phyloP scores from a whole-genome alignment of 2,888 invertebrate species.

The Camponotus fellah region DNA sequence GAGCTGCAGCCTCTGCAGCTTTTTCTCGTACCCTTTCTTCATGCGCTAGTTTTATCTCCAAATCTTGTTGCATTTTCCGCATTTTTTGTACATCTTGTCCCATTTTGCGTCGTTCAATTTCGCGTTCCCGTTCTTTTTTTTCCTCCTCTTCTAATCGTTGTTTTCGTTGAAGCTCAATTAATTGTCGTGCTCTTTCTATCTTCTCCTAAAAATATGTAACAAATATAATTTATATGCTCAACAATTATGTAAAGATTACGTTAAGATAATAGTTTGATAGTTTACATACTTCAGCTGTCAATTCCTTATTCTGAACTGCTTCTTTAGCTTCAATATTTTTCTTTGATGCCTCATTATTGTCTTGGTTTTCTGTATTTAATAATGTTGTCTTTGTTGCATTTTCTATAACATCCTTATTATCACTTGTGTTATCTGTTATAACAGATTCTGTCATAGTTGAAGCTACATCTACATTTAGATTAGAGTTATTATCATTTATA shows the following conservation, averaged over 20 bases:
- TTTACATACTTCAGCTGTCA: slow-evolving; percentile 63
- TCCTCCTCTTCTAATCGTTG: slow-evolving; percentile 89
- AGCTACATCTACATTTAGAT: slow-evolving; percentile 33
- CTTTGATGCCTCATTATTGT: slow-evolving; percentile 39
- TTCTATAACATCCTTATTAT: slow-evolving; percentile 26
- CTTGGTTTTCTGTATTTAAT: slow-evolving; percentile 27
- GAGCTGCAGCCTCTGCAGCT: slow-evolving; percentile 91
- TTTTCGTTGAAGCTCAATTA: slow-evolving; percentile 88
- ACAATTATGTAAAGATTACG: neutral
- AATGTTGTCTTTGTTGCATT: slow-evolving; percentile 50
- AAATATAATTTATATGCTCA: slow-evolving; percentile 22
- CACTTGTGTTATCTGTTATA: neutral
- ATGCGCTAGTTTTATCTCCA: slow-evolving; percentile 90
- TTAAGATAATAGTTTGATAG: neutral
- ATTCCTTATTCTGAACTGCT: slow-evolving; percentile 42
- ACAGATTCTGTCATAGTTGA: neutral
- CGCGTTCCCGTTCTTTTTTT: slow-evolving; percentile 89
- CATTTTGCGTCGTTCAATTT: slow-evolving; percentile 91
- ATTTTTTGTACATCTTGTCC: slow-evolving; percentile 92
- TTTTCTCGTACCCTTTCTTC: slow-evolving; percentile 93
- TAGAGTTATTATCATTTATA: slow-evolving; percentile 25
- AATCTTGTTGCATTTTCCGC: slow-evolving; percentile 92
- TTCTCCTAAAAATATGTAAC: slow-evolving; percentile 86
- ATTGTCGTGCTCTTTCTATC: slow-evolving; percentile 89
- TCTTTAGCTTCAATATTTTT: slow-evolving; percentile 24